Base-by-base conservation (phyloP, 2,113 vertebrate species). In the Gopherus evgoodei region DNA sequence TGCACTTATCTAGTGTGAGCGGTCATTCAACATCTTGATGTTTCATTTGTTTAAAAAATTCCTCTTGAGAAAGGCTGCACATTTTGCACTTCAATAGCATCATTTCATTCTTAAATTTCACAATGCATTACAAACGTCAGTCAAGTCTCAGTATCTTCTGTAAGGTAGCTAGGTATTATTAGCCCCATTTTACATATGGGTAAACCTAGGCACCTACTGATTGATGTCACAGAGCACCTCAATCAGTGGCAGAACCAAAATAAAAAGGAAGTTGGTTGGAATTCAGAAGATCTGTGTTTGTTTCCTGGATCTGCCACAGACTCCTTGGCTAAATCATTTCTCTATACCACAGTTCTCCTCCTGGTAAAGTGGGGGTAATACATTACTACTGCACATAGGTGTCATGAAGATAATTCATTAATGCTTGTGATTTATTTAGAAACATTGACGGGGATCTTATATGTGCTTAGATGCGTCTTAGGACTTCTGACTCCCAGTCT, bases 1-100 rank as follows among this genome's bases (percentile, higher is more conserved):
- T 81, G 42, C 83, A 42, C 57, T 97, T 96, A 94, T 94, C 95
- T 95, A 72, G 94, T 95, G 94, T 93, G 92, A 96, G 95, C 83
- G 86, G 91, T 53, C 29, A 3, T 62, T 84, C 27, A 56, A 93
- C 69, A 53, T 82, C 56, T 90, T 50, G 79, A 56, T 42, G 62
- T 95, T 93, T 81, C 54, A 53, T 86, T 57, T 54, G 87, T 83
- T 38, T 27, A 19, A 52, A 90, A 94, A 96, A 72, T 16, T 25
- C 21, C 59, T 50, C 69, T 44, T 92, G 92, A 95, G 95, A 83
- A 84, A 91, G 92, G 49, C 86, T 96, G 95, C 19, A 42, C 6
- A 84, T 44, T 62, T 49, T 82, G 50, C 94, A 96, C 93, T 29
- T 57, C n/a, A 97, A 57, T 93, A 94, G 88, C 86, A 69, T 35